Conservation (phyloP, 2,797 vertebrate genomes). For the Lepidocolaptes lacrymiger region DNA sequence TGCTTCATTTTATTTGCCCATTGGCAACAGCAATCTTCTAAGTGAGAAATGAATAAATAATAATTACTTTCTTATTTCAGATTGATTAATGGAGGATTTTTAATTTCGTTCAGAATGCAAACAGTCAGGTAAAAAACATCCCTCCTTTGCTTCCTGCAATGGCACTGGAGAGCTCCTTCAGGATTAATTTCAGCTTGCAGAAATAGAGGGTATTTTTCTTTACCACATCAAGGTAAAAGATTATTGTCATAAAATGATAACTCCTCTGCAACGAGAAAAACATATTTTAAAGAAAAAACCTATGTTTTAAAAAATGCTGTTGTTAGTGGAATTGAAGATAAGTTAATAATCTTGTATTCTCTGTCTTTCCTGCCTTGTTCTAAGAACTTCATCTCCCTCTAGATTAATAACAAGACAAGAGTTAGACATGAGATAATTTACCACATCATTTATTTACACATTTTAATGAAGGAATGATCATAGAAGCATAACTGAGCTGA, state of each 20-base stretch:
- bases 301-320: neutral
- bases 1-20: neutral
- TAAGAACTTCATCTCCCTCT: constrained; percentile 38
- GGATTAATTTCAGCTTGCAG: constrained; percentile 10
- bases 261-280: constrained; percentile 15
- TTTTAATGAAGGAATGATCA: constrained; percentile 44
- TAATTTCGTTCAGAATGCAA: neutral
- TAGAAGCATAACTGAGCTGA: constrained; percentile 14
- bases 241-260: neutral
- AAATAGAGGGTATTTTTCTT: neutral
- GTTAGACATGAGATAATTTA: constrained; percentile 58
- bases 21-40: neutral
- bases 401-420: constrained; percentile 58
- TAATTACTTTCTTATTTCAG: neutral
- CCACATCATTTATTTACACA: constrained; percentile 63
- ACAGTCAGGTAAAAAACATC: neutral
- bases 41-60: neutral
- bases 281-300: neutral
- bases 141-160: neutral
- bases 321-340: constrained; percentile 23
- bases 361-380: constrained; percentile 36
- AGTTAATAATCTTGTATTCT: constrained; percentile 35
- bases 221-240: neutral
- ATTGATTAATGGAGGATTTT: neutral
- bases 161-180: neutral